Evolutionary conservation across 2,888 invertebrate species (phyloP), one percentile per base, ranked within the genome.

Genomic region (Eupithecia inturbata): DNA sequence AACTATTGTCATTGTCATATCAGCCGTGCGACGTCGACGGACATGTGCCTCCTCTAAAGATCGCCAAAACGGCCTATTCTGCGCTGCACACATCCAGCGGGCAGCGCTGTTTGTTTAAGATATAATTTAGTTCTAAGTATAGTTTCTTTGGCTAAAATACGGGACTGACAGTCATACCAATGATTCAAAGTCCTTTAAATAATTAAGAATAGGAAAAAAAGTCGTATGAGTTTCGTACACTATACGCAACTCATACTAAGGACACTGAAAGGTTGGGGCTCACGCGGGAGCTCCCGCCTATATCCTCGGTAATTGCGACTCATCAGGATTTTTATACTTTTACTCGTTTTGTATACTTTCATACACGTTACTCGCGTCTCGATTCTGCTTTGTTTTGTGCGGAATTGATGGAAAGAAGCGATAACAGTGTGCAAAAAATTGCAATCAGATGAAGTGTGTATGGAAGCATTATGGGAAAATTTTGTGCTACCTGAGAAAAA

Each of bases 261-360:
- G 26, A 26, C 57, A 4, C 57, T 57, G 57, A 26, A 57, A 62
- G 62, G 31, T 66, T 64, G 73, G 66, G 70, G 68, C 41, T 66
- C 57, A 76, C 64, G 3, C 26, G 76, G 71, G 73, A 73, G 33
- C 39, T 36, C 10, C 16, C 64, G 71, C 28, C 68, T 49, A 67
- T 68, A 63, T 53, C 72, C 64, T 28, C 60, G 64, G 72, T 75
- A 73, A 75, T 75, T 75, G 75, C 70, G 62, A 62, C 62, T 71
- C 63, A 70, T 75, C 70, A 75, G 26, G 57, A 68, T 73, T 72
- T 75, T 73, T 73, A 75, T 71, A 75, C 67, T 60, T 72, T 70
- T 66, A 72, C 70, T 45, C 33, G 49, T 22, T 53, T 53, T 75
- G 70, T 73, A 75, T 70, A 75, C 68, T 66, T 73, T 68, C 62